Percentiles rank a stretch among this genome's conserved stretches.
These are phyloP conservation scores for Coccyzus lansbergi DNA, from an alignment of 2,797 vertebrate genomes.

Conservation along the genomic window DNA sequence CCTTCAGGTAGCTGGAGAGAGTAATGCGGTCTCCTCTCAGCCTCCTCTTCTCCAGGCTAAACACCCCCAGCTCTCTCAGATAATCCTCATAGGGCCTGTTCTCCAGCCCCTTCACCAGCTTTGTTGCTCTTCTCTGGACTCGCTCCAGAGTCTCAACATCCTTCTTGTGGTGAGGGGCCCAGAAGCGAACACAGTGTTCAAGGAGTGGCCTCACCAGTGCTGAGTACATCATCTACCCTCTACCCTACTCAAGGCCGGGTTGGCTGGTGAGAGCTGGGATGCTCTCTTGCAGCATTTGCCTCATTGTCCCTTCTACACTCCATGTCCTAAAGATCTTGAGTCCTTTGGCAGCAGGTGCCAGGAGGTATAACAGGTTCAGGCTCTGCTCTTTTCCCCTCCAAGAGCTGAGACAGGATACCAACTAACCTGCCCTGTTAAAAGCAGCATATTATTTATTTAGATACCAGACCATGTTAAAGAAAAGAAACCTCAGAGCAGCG, in stretches of 20 bases:
- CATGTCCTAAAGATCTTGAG: accelerated
- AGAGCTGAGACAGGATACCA: not conserved
- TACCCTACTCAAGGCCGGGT: not conserved
- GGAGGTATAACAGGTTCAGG: not conserved
- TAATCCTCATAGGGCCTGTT: too few species aligned
- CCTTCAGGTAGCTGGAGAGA: too few species aligned
- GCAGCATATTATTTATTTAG: not conserved
- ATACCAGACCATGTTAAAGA: not conserved
- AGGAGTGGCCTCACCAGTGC: too few species aligned
- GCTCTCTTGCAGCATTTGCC: not conserved
- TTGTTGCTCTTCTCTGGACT: too few species aligned
- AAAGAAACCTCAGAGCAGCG: not conserved
- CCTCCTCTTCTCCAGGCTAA: too few species aligned
- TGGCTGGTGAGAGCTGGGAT: not conserved
- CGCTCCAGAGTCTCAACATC: too few species aligned
- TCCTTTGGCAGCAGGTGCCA: not conserved
- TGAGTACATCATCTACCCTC: too few species aligned
- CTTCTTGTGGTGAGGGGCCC: too few species aligned
- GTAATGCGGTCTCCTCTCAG: too few species aligned
- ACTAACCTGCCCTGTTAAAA: not conserved
- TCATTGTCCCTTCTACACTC: not conserved
- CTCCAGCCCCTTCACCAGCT: too few species aligned
- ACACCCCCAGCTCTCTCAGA: too few species aligned
- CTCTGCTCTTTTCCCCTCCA: not conserved
- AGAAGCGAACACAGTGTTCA: too few species aligned